phyloP scores from a whole-genome alignment of 2,797 vertebrate species.

The Onychomys torridus region DNA sequence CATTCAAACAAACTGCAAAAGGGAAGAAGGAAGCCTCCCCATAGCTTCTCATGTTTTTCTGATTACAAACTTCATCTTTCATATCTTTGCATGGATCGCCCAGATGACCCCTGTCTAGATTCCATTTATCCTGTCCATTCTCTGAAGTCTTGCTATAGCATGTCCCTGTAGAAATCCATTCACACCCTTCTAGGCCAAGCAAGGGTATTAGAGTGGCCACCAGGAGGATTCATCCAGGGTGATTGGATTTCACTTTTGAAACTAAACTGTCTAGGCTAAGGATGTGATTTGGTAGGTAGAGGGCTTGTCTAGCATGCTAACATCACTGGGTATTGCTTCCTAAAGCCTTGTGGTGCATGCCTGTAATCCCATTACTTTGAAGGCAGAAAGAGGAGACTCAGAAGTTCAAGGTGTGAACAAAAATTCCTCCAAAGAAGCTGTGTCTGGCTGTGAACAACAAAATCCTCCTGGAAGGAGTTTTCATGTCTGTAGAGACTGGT shows the following conservation, averaged over 20 bases:
- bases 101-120: rapidly evolving
- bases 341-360: neutral
- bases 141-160: neutral
- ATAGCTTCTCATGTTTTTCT: neutral
- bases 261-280: neutral
- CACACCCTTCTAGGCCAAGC: neutral
- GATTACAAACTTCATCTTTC: rapidly evolving
- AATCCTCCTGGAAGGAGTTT: neutral
- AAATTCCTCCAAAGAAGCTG: neutral
- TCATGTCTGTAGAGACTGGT: too few relatives aligned
- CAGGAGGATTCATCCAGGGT: neutral
- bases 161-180: neutral
- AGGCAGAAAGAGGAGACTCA: neutral
- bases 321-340: neutral
- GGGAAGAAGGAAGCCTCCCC: neutral
- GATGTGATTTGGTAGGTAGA: neutral
- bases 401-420: neutral
- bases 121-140: neutral
- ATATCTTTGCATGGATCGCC: neutral
- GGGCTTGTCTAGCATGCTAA: neutral
- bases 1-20: neutral
- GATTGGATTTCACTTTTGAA: neutral
- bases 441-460: neutral
- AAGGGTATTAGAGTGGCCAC: rapidly evolving
- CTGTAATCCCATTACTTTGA: neutral